phyloP scores from a whole-genome alignment of 2,888 invertebrate genomes.

The Coremacera marginata region DNA sequence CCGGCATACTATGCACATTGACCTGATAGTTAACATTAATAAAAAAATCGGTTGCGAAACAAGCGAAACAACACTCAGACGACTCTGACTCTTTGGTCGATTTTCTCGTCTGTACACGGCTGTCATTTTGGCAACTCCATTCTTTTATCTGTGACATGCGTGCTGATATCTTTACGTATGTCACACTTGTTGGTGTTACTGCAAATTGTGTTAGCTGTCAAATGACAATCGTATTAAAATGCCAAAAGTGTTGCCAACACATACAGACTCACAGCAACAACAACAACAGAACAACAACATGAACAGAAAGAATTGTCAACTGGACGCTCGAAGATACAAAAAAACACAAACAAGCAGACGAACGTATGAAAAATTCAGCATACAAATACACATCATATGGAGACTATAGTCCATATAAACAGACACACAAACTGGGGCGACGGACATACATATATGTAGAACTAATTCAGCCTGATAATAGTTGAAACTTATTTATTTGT shows the following conservation, averaged over 20 bases:
- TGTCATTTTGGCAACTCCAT: conserved; percentile 45
- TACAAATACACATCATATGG: background rate
- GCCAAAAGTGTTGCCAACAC: conserved; percentile 47
- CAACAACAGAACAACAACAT: conserved; percentile 20
- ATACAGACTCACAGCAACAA: conserved; percentile 15
- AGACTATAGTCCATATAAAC: background rate
- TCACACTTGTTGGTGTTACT: conserved; percentile 31
- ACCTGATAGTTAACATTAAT: background rate
- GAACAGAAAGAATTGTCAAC: conserved; percentile 41
- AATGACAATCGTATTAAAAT: conserved; percentile 53
- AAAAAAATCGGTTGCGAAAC: background rate
- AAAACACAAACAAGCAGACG: conserved; percentile 3
- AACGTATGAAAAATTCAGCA: conserved; percentile 1
- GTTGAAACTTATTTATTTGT: conserved; percentile 32
- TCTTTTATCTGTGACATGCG: conserved; percentile 42
- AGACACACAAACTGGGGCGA: background rate
- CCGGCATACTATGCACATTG: background rate
- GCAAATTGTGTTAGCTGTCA: conserved; percentile 54
- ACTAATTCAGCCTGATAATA: conserved; percentile 30
- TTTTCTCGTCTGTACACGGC: conserved; percentile 6
- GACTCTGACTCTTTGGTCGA: no score
- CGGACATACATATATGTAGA: background rate
- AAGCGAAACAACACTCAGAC: background rate
- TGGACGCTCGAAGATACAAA: conserved; percentile 26
- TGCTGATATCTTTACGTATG: conserved; percentile 37